Base-by-base conservation (phyloP, 2,797 vertebrate species). In the Clangula hyemalis region DNA sequence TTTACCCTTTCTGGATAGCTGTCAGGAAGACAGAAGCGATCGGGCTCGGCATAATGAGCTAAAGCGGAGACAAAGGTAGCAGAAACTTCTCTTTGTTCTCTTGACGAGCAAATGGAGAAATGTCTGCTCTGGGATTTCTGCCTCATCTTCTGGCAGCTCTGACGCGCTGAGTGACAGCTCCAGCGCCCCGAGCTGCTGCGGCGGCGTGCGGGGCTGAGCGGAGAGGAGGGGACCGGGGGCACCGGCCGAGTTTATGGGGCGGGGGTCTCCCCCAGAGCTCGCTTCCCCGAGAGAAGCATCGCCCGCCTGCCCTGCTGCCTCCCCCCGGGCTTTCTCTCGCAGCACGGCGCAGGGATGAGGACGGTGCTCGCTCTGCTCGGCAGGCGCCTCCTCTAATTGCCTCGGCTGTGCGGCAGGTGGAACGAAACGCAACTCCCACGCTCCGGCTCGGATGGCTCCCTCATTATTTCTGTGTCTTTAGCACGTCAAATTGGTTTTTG, bases 1-100 rank as follows among this genome's bases (percentile, higher is more conserved):
- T 96, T 97, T 95, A 95, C 95, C 16, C 14, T 94, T 87, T 88
- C 91, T 94, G 91, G 94, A 80, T 89, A 45, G 88, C 94, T 95
- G 92, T 96, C 92, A 90, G 92, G 38, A 62, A 89, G 85, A 72
- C 74, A 58, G 24, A 91, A 92, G 88, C 43, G 85, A 87, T 91
- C 94, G 94, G 62, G 38, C 84, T 76, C 7, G 47, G 64, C 88
- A 93, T 87, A 85, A 93, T 84, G 92, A 96, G 93, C 88, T 70
- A 60, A 90, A 30, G 58, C 39, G 77, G 82, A 91, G 95, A 77
- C 79, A 84, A 94, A 94, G 88, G 95, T 79, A 74, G 90, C 87
- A 95, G 93, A 82, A 87, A 92, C 71, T 90, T 78, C 90, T 80
- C 92, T 96, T 96, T 96, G 88, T 95, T 97, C 95, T 93, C 76